These are phyloP conservation scores for Atta texana DNA, from an alignment of 1,140 invertebrate species.

Conservation along the genomic window DNA sequence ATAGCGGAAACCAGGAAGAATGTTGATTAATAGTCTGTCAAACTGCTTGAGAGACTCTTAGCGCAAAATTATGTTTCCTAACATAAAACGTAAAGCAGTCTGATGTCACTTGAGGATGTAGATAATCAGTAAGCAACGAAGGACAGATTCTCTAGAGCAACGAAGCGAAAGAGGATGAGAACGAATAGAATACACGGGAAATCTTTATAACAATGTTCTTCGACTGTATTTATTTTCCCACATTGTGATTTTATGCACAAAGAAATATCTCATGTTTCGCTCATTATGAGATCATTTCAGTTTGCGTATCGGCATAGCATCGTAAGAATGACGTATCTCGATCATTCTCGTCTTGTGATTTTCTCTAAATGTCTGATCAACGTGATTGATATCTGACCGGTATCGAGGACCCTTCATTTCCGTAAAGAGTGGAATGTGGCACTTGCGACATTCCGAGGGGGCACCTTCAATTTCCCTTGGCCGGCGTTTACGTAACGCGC, in stretches of 20 bases:
- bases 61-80: not conserved
- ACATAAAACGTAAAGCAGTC: not conserved
- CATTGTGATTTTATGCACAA: not conserved
- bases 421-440: slow-evolving; percentile 38
- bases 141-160: not conserved
- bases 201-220: not conserved
- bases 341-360: not conserved
- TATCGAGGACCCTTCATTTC: slow-evolving; percentile 22
- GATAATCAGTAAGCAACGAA: not conserved
- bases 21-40: slow-evolving; percentile 43
- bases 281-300: not conserved
- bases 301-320: too few relatives aligned
- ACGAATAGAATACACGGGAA: not conserved
- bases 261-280: not conserved
- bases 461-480: slow-evolving; percentile 32
- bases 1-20: slow-evolving; percentile 15
- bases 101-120: not conserved
- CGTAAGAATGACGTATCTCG: not conserved
- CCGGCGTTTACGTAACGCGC: slow-evolving; percentile 59
- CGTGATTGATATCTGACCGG: not conserved
- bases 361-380: not conserved
- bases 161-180: slow-evolving; percentile 18
- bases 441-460: slow-evolving; percentile 23
- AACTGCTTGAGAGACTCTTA: not conserved
- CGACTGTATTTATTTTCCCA: not conserved